phyloP scores from a whole-genome alignment of 2,888 invertebrate genomes.

The Seladonia tumulorum region DNA sequence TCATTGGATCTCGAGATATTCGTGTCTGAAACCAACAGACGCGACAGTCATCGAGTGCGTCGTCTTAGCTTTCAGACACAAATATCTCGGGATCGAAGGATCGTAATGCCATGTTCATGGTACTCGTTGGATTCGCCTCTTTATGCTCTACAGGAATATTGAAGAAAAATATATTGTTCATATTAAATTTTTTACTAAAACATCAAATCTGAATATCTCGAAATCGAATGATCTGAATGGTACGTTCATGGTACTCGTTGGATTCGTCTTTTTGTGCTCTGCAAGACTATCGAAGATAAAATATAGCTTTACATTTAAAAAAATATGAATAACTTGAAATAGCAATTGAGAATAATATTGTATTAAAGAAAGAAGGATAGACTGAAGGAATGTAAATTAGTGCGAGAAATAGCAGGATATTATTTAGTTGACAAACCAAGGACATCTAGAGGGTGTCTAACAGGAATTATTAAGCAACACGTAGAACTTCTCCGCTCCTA shows the following conservation, averaged over 20 bases:
- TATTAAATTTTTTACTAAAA: too few relatives aligned
- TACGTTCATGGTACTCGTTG: not conserved
- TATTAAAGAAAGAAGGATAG: too few relatives aligned
- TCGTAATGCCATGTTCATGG: too few relatives aligned
- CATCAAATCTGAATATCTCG: too few relatives aligned
- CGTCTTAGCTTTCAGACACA: too few relatives aligned
- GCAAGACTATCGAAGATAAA: not conserved
- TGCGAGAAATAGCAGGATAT: not conserved
- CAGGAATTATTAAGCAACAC: constrained; percentile 31
- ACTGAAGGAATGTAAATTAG: not conserved
- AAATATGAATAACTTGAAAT: not conserved
- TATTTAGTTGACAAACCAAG: not conserved
- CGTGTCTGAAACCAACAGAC: not conserved
- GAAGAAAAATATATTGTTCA: too few relatives aligned
- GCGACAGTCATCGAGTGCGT: too few relatives aligned
- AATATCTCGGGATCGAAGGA: not conserved
- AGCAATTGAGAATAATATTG: too few relatives aligned
- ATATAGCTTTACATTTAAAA: not conserved
- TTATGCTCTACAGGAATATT: not conserved
- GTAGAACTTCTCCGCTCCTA: not conserved
- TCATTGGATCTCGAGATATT: not conserved
- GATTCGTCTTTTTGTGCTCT: not conserved
- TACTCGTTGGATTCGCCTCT: not conserved
- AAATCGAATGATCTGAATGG: not conserved
- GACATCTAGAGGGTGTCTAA: not conserved